phyloP scores from a whole-genome alignment of 2,113 vertebrate genomes.

The Sarotherodon lohbergeri region DNA sequence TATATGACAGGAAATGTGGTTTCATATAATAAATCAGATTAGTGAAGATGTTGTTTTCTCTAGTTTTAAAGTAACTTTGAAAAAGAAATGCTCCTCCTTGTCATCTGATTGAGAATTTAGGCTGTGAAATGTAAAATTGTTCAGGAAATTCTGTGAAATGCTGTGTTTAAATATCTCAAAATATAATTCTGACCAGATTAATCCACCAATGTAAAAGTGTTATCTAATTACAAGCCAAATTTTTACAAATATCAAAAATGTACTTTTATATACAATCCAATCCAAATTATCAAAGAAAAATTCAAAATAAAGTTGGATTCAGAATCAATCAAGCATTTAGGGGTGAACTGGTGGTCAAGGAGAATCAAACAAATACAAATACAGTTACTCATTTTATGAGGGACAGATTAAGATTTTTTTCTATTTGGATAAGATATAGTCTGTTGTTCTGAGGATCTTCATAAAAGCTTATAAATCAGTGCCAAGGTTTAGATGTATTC shows the following conservation, averaged over 20 bases:
- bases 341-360: background rate
- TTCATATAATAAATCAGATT: background rate
- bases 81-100: background rate
- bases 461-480: background rate
- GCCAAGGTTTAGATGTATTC: rapidly evolving
- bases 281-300: background rate
- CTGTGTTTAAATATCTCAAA: background rate
- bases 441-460: background rate
- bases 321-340: background rate
- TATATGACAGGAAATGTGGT: background rate
- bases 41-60: background rate
- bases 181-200: background rate
- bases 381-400: background rate
- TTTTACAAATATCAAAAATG: background rate
- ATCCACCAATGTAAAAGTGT: rapidly evolving
- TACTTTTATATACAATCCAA: background rate
- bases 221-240: background rate
- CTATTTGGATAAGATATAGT: background rate
- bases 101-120: background rate
- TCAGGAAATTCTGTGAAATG: background rate
- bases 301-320: background rate
- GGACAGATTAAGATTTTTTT: background rate
- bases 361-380: background rate
- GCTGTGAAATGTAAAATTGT: background rate
- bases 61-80: background rate